These are phyloP conservation scores for Sula dactylatra DNA, from an alignment of 2,113 vertebrate genomes.

Conservation along the genomic window DNA sequence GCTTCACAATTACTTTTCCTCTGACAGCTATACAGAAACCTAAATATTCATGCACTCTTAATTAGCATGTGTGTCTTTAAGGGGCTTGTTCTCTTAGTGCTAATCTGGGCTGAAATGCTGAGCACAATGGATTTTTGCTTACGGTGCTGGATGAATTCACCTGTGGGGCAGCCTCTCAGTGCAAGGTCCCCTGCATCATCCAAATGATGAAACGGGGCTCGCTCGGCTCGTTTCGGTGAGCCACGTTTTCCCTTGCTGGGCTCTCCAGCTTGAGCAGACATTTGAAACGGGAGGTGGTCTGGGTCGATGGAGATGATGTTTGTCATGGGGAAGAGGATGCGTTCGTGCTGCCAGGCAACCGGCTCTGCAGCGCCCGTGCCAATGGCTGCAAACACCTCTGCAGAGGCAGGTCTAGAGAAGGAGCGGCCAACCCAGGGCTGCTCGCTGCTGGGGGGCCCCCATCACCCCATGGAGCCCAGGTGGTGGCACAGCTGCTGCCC, in stretches of 20 bases:
- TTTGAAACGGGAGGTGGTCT: neutral
- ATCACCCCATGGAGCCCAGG: neutral
- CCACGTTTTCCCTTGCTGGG: rapidly evolving
- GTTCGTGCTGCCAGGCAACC: slow-evolving; percentile 58
- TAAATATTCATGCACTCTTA: neutral
- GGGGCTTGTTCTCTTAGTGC: neutral
- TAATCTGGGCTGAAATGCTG: neutral
- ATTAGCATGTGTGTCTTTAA: slow-evolving; percentile 10
- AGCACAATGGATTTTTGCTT: neutral
- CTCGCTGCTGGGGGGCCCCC: neutral
- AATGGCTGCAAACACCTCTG: slow-evolving; percentile 53
- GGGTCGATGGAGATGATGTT: neutral
- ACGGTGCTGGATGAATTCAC: neutral
- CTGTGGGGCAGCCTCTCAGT: neutral
- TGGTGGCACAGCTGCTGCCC: neutral
- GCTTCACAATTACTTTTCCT: neutral
- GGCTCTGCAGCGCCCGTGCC: slow-evolving; percentile 37
- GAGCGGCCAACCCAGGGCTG: neutral
- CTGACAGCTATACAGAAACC: neutral
- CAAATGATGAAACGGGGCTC: neutral
- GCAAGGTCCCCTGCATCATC: neutral
- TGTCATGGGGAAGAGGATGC: slow-evolving; percentile 32
- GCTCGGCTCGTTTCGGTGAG: neutral
- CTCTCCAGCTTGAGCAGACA: neutral
- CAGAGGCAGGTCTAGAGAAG: slow-evolving; percentile 46